Percentiles rank a stretch among this genome's conserved stretches.
phyloP scores from a whole-genome alignment of 2,888 invertebrate genomes.

The Ophioninae sp. region DNA sequence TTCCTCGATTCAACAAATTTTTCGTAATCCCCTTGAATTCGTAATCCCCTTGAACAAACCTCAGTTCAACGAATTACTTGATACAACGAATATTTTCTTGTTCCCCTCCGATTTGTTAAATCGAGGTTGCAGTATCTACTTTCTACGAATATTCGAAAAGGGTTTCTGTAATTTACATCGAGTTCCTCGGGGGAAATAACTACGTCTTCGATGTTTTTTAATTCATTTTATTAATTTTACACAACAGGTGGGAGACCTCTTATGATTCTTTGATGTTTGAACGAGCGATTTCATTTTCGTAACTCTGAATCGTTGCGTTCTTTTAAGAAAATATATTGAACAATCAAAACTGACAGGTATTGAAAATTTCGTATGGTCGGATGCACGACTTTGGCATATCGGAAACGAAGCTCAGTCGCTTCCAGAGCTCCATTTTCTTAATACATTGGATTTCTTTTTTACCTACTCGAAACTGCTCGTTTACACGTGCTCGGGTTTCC shows the following conservation, averaged over 20 bases:
- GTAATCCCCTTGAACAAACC: too few relatives aligned
- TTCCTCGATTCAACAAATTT: too few relatives aligned
- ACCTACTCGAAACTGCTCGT: not conserved
- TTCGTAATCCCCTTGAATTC: too few relatives aligned
- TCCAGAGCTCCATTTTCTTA: conserved; percentile 11
- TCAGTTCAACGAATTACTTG: too few relatives aligned
- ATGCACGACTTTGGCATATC: conserved; percentile 51
- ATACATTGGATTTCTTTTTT: conserved; percentile 10
- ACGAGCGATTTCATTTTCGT: conserved; percentile 13
- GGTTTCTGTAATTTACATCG: not conserved
- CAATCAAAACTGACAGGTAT: conserved; percentile 33
- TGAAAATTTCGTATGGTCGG: conserved; percentile 31
- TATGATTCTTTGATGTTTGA: conserved; percentile 30
- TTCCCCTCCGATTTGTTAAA: too few relatives aligned
- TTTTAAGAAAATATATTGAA: conserved; percentile 54
- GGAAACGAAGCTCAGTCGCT: conserved; percentile 10
- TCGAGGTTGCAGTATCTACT: too few relatives aligned
- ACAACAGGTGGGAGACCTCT: conserved; percentile 54
- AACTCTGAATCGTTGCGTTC: not conserved
- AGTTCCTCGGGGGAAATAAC: not conserved
- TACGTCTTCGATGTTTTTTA: conserved; percentile 1
- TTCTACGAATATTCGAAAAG: not conserved
- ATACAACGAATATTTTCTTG: too few relatives aligned
- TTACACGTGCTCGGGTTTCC: conserved; percentile 7
- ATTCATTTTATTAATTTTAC: conserved; percentile 55